Evolutionary conservation across 2,888 invertebrate species (phyloP).

Genomic region (Aporophyla nigra): DNA sequence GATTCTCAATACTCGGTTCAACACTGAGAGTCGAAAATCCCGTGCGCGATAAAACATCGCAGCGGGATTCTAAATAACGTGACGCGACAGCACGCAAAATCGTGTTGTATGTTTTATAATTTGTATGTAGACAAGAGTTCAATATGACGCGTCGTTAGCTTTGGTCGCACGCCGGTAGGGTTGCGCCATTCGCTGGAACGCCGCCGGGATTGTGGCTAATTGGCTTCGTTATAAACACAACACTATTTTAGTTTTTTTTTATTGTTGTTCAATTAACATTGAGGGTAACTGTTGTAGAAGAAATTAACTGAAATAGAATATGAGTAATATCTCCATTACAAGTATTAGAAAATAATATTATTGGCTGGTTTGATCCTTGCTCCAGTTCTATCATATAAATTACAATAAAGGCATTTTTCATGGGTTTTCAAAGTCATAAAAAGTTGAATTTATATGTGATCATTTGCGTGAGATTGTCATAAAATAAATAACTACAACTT

Average conservation of each 20-base stretch:
- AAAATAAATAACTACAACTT: not conserved
- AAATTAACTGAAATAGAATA: not conserved
- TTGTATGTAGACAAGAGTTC: conserved; percentile 65
- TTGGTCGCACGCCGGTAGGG: conserved; percentile 83
- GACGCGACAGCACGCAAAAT: conserved; percentile 9
- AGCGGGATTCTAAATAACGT: not conserved
- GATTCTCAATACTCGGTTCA: no score
- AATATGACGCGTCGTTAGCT: conserved; percentile 79
- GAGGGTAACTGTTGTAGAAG: not conserved
- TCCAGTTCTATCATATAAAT: no score
- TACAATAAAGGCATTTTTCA: no score
- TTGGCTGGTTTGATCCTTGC: not conserved
- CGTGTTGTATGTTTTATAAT: conserved; percentile 44
- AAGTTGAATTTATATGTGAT: not conserved
- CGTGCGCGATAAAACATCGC: no score
- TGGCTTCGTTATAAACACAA: conserved; percentile 50
- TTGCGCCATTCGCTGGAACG: conserved; percentile 68
- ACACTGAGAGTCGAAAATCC: no score
- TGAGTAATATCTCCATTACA: not conserved
- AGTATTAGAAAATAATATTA: not conserved
- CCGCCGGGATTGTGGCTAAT: conserved; percentile 67
- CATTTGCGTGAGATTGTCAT: not conserved
- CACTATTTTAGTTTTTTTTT: conserved; percentile 25
- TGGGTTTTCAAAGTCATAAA: not conserved
- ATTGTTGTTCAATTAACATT: conserved; percentile 9